A percentile compares a stretch with the other conserved stretches of the same genome.
phyloP scores from a whole-genome alignment of 2,797 vertebrate genomes.

The Pristis pectinata region DNA sequence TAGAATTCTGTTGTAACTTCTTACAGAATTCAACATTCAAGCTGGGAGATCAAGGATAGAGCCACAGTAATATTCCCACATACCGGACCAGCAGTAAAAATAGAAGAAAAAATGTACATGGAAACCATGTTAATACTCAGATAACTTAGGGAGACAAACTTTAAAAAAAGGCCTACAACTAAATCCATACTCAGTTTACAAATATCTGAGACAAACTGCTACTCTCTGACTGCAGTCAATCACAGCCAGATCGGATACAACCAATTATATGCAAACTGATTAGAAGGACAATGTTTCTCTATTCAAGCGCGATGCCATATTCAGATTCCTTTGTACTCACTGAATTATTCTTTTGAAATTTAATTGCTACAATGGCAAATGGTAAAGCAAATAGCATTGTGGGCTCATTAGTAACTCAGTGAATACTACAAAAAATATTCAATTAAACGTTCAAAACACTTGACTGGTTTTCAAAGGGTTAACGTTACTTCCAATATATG shows the following conservation, averaged over 20 bases:
- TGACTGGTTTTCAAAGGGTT: not conserved
- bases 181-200: no score
- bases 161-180: not conserved
- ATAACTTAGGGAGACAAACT: not conserved
- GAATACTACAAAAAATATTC: not conserved
- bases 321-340: not conserved
- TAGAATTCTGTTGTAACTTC: not conserved
- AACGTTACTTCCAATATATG: not conserved
- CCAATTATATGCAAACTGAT: not conserved
- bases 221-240: not conserved
- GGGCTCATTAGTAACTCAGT: not conserved
- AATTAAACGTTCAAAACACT: not conserved
- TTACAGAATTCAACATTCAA: not conserved
- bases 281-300: not conserved
- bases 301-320: not conserved
- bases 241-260: not conserved
- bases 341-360: constrained; percentile 5
- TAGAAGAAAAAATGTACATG: no score
- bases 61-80: not conserved
- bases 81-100: not conserved
- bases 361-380: not conserved
- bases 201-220: not conserved
- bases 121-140: not conserved
- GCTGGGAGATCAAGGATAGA: not conserved
- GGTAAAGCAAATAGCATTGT: not conserved